Evolutionary conservation across 1,140 invertebrate species (phyloP).

Genomic region (Anastrepha ludens): DNA sequence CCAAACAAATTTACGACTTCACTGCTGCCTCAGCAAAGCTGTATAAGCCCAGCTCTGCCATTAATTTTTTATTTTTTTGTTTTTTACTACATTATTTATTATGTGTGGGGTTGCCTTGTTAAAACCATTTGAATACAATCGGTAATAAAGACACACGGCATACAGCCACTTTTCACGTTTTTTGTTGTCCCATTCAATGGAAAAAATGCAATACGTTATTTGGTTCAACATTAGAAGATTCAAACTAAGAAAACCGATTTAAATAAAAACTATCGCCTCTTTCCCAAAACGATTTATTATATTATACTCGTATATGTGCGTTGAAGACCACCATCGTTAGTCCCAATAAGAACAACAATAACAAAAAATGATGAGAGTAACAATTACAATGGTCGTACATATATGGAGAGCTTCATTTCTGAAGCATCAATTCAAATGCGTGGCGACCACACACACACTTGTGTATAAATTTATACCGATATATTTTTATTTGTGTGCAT

Average conservation of each 20-base stretch:
- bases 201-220: neutral
- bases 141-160: constrained; percentile 27
- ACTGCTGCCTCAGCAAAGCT: neutral
- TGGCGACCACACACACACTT: constrained; percentile 25
- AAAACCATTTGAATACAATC: constrained; percentile 12
- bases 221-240: neutral
- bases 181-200: neutral
- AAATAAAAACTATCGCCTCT: constrained; percentile 40
- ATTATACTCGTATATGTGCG: constrained; percentile 22
- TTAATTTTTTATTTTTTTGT: neutral
- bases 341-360: neutral
- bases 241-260: constrained; percentile 26
- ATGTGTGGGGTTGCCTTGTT: constrained; percentile 38
- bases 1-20: constrained; percentile 18
- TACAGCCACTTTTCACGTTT: constrained; percentile 31
- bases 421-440: constrained; percentile 41
- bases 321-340: constrained; percentile 38
- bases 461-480: neutral
- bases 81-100: constrained; percentile 1
- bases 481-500: neutral
- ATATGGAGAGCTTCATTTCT: constrained; percentile 35
- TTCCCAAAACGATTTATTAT: constrained; percentile 47
- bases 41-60: neutral
- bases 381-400: constrained; percentile 41
- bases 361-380: constrained; percentile 5